Percentiles rank a stretch among this genome's conserved stretches.
These are phyloP conservation scores for Murina feae DNA, from an alignment of 2,113 vertebrate genomes.

Conservation along the genomic window DNA sequence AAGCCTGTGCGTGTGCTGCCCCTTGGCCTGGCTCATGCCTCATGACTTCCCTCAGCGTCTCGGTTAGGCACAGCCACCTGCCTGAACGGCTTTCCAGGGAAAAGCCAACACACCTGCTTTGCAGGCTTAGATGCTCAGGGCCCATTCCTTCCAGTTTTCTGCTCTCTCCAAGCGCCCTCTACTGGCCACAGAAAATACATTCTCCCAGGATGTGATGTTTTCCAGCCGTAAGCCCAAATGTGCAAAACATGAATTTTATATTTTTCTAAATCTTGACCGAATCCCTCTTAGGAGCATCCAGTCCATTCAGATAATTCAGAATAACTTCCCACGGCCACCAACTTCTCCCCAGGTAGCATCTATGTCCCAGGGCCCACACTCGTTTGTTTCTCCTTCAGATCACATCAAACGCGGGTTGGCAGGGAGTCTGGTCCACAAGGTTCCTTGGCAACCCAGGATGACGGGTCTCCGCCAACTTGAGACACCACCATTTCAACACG, in stretches of 20 bases:
- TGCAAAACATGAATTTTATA: neutral
- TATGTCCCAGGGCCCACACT: neutral
- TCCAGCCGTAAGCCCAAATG: neutral
- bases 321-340: neutral
- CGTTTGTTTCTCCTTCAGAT: neutral
- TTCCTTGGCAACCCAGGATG: neutral
- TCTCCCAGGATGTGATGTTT: neutral
- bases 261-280: neutral
- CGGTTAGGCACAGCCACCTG: neutral
- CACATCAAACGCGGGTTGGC: fast-evolving
- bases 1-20: neutral
- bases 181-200: neutral
- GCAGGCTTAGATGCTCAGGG: fast-evolving
- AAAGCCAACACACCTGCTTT: neutral
- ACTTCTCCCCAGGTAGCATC: neutral
- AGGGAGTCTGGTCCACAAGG: neutral
- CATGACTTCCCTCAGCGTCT: neutral
- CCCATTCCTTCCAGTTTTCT: neutral
- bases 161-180: slow-evolving; percentile 39
- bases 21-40: neutral
- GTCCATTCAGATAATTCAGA: neutral
- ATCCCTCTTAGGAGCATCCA: neutral
- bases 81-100: neutral
- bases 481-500: neutral
- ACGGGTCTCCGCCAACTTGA: neutral